Evolutionary conservation across 1,140 invertebrate genomes (phyloP), one percentile per base, ranked within the genome.

Genomic region (Babylonia areolata): DNA sequence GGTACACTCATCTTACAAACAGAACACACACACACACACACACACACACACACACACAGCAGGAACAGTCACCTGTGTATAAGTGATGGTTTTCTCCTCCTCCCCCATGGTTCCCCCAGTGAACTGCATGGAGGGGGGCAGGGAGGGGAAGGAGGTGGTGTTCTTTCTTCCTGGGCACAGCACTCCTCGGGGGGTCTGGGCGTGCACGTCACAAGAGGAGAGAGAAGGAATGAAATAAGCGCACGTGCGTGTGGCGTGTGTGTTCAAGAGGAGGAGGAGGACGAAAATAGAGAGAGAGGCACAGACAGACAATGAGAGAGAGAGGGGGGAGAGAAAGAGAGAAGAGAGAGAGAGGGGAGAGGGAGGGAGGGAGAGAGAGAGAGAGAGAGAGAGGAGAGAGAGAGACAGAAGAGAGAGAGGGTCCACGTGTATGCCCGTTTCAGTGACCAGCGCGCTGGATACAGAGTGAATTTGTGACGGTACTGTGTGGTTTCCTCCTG

Each of bases 141-240:
- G 58, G 3, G 15, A 2, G 20, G 85, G 85, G n/a, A 85, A 54
- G 5, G 37, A 23, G n/a, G 11, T 58, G 28, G 77, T 81, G 77
- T 81, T 85, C n/a, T 69, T 54, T 28, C 85, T 64, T 3, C 77
- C 77, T 0, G 85, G 85, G 37, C 85, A 85, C 77, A 85, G 54
- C n/a, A 85, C 78, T 12, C 51, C 78, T n/a, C 78, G 64, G 2
- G 85, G 85, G 1, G 37, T 81, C 85, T 85, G 77, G 6, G 20
- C 37, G 1, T n/a, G 73, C 33, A 12, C 11, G 54, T 11, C 28
- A 28, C 28, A 42, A 3, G 23, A 78, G 20, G 33, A 20, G 35
- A 78, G 23, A 5, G 17, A 37, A 42, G 46, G 46, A 51, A 0
- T 51, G 0, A 0, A 51, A 3, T 51, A 0, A 51, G 46, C 46